Evolutionary conservation across 2,888 invertebrate genomes (phyloP), one percentile per base, ranked within the genome.

Genomic region (Sialis fuliginosa): DNA sequence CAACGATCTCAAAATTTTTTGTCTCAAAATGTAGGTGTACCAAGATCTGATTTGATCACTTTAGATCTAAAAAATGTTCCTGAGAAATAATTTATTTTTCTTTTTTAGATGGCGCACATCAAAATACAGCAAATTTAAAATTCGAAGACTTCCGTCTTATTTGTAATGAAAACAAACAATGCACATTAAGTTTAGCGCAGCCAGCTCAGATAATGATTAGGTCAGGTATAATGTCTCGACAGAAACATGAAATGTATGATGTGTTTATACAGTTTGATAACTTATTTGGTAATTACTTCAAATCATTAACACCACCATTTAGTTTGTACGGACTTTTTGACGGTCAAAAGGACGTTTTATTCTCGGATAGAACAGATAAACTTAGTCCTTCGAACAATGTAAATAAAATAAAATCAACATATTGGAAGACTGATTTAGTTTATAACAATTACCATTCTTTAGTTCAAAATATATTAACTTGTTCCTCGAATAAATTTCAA

Each of bases 261-360:
- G 75, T 81, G 0, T 70, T 88, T 37, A 68, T 79, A 9, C 74
- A 77, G 52, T 67, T 86, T 56, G 82, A 85, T 57, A 69, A 73
- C 53, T 61, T 80, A 33, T 86, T 86, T 59, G 86, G 86, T 39
- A 74, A 72, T 57, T 69, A 68, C 39, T 70, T 62, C 54, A 67
- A 68, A 45, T 65, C 67, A 4, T 70, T 72, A 10, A 77, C 72
- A 0, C 70, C 73, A 0, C 71, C 81, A 51, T 81, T 85, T 54
- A 74, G 77, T 0, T 67, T 87, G 64, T 86, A 77, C 52, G 83
- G 81, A 0, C 62, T 71, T 0, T 86, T 74, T 55, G 80, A 84
- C 52, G 74, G 72, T 37, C 62, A 70, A 50, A 64, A 64, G 22
- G 69, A 82, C 56, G 64, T 87, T 0, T 62, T 87, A 37, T 87